Percentiles rank a stretch among this genome's conserved stretches.
Evolutionary conservation across 2,113 vertebrate species (phyloP).

Genomic region (Donacobius atricapilla): DNA sequence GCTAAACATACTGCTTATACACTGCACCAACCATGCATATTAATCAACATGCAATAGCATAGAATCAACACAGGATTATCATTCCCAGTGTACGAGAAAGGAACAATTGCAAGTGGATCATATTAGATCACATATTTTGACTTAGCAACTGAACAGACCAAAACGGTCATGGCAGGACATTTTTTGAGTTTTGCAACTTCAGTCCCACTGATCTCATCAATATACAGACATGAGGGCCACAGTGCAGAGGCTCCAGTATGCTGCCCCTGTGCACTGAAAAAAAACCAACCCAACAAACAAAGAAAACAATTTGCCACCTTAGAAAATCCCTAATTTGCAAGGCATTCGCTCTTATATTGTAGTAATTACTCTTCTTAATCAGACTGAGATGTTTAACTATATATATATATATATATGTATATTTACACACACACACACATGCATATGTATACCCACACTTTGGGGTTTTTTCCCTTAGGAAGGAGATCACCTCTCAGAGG

Average conservation of each 20-base stretch:
- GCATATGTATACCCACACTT: background rate
- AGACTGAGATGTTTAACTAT: background rate
- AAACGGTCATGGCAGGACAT: background rate
- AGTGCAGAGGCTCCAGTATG: background rate
- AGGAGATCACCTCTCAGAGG: background rate
- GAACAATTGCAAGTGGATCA: background rate
- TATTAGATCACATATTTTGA: background rate
- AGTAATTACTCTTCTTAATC: background rate
- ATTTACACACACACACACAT: fast-evolving
- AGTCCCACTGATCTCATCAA: background rate
- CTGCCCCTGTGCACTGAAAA: background rate
- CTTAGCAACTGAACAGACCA: background rate
- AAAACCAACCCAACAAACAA: background rate
- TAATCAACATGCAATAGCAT: background rate
- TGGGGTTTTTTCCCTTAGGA: background rate
- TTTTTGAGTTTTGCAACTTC: background rate
- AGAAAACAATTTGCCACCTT: background rate
- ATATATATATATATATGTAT: fast-evolving
- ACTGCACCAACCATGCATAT: background rate
- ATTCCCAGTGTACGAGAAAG: background rate
- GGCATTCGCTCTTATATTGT: background rate
- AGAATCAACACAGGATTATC: background rate
- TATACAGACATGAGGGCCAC: background rate
- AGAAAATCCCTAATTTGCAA: background rate
- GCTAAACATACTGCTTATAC: background rate